Percentiles rank a stretch among this genome's conserved stretches.
phyloP scores from a whole-genome alignment of 2,888 invertebrate species.

The Scaptomyza flava region DNA sequence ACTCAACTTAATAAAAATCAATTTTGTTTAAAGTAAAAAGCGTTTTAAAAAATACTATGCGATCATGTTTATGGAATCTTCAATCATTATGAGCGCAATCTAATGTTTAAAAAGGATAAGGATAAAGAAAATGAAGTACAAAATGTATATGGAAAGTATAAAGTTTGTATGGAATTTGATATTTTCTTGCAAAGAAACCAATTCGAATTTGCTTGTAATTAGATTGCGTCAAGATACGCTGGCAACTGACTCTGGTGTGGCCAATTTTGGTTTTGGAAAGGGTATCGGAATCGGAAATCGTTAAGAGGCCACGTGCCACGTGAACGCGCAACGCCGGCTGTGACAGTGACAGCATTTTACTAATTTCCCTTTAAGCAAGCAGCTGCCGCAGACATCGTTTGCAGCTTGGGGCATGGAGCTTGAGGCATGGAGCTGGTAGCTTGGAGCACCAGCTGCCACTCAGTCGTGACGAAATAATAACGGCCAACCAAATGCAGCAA shows the following conservation, averaged over 20 bases:
- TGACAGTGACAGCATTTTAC: conserved; percentile 72
- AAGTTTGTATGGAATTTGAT: no score
- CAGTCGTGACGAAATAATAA: conserved; percentile 79
- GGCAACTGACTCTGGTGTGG: not conserved
- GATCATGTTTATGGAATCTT: no score
- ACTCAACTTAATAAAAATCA: no score
- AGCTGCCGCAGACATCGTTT: conserved; percentile 44
- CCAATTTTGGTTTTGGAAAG: conserved; percentile 11
- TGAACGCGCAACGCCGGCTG: conserved; percentile 14
- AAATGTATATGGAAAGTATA: no score
- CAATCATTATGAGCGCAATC: no score
- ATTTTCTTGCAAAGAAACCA: no score
- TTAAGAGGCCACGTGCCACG: conserved; percentile 35
- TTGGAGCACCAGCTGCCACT: conserved; percentile 55
- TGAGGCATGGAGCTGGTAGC: conserved; percentile 26
- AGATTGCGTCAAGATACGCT: not conserved
- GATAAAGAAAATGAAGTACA: no score
- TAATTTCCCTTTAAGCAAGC: conserved; percentile 71
- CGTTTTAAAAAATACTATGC: no score
- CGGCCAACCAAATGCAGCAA: conserved; percentile 44
- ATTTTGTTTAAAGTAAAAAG: no score
- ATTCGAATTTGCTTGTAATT: not conserved
- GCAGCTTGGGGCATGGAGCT: conserved; percentile 15
- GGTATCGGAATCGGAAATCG: conserved; percentile 18
- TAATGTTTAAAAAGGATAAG: not conserved